phyloP scores from a whole-genome alignment of 2,113 vertebrate species.

The Thamnophis sirtalis region DNA sequence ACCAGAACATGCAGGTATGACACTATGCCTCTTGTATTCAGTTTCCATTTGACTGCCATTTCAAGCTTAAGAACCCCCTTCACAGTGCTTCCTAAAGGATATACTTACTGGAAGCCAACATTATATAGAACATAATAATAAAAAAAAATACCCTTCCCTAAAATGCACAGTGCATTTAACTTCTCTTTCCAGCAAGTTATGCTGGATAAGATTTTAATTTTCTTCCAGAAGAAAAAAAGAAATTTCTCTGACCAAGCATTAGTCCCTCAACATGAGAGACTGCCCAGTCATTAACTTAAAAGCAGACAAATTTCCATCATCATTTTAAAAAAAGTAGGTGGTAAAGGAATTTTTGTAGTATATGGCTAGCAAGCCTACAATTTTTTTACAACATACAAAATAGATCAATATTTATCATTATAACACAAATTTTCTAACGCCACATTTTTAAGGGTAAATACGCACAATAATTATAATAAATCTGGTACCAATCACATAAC shows the following conservation, averaged over 20 bases:
- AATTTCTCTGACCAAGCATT: constrained; percentile 37
- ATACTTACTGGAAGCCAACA: constrained; percentile 23
- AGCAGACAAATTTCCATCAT: constrained; percentile 44
- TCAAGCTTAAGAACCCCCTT: constrained; percentile 40
- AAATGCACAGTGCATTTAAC: constrained; percentile 42
- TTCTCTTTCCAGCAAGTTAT: constrained; percentile 42
- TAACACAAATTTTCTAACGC: constrained; percentile 52
- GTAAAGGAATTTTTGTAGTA: constrained; percentile 43
- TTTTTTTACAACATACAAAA: constrained; percentile 81
- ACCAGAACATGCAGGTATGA: background rate
- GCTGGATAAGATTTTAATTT: constrained; percentile 40
- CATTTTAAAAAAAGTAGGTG: constrained; percentile 37
- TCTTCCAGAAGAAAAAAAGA: constrained; percentile 31
- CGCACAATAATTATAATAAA: constrained; percentile 65
- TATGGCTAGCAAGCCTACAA: constrained; percentile 62
- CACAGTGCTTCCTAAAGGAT: constrained; percentile 6
- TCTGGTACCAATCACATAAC: constrained; percentile 63
- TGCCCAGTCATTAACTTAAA: constrained; percentile 34
- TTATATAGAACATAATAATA: constrained; percentile 14
- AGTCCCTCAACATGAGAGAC: constrained; percentile 63
- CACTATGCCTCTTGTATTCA: constrained; percentile 23
- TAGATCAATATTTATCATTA: constrained; percentile 77
- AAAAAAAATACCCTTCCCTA: constrained; percentile 31
- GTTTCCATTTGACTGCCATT: constrained; percentile 52
- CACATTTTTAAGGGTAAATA: constrained; percentile 69